Conservation (phyloP, 1,140 invertebrate genomes). For the Melanaphis sacchari region DNA sequence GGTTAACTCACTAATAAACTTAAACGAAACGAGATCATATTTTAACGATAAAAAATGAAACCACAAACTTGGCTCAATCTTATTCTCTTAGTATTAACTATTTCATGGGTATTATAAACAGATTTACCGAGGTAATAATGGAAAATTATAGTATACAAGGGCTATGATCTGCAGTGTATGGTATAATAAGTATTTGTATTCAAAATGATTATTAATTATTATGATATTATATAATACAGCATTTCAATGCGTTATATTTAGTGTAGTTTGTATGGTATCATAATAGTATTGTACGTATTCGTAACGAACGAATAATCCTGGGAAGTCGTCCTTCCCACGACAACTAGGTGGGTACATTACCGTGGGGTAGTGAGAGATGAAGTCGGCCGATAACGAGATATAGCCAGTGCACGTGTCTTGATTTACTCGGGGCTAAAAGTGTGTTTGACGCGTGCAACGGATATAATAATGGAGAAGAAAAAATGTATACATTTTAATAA, state of each 20-base stretch:
- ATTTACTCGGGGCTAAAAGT: neutral
- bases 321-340: neutral
- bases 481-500: neutral
- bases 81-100: neutral
- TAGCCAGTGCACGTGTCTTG: neutral
- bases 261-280: neutral
- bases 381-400: neutral
- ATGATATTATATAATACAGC: neutral
- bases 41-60: neutral
- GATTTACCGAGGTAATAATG: too few relatives aligned
- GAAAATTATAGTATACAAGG: too few relatives aligned
- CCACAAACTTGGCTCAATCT: neutral
- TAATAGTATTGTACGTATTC: neutral
- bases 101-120: too few relatives aligned
- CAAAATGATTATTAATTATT: neutral
- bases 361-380: neutral
- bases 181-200: neutral
- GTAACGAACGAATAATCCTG: neutral
- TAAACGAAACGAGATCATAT: neutral
- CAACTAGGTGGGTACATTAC: neutral
- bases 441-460: neutral
- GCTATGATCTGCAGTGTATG: too few relatives aligned
- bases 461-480: neutral
- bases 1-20: neutral
- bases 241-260: slow-evolving; percentile 14